Conservation (phyloP, 1,140 invertebrate genomes). For the Trichonephila clavipes region DNA sequence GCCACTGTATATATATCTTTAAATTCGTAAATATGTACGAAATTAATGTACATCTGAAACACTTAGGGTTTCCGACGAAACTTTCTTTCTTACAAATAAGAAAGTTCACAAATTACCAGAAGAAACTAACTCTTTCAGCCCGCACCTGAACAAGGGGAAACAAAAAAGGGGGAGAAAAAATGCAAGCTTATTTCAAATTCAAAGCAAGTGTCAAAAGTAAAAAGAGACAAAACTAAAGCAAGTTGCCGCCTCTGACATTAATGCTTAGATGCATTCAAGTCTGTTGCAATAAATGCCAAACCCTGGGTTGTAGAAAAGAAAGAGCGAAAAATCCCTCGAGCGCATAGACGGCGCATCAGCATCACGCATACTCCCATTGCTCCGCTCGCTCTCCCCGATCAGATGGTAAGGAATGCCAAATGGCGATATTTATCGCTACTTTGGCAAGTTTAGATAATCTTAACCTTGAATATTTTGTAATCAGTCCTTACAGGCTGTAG, state of each 20-base stretch:
- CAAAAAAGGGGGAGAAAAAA: neutral
- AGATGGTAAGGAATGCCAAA: neutral
- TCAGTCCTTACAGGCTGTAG: too few relatives aligned
- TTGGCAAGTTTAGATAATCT: neutral
- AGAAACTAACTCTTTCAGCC: neutral
- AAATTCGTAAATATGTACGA: too few relatives aligned
- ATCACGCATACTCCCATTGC: slow-evolving; percentile 6
- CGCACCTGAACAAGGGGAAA: neutral
- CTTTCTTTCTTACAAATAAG: too few relatives aligned
- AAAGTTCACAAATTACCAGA: too few relatives aligned
- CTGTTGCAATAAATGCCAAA: slow-evolving; percentile 26
- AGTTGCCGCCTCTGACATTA: neutral
- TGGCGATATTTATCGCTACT: neutral
- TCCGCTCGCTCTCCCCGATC: neutral
- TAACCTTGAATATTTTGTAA: too few relatives aligned
- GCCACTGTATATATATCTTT: too few relatives aligned
- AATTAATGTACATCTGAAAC: too few relatives aligned
- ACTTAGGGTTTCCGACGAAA: too few relatives aligned
- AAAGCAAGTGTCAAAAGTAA: neutral
- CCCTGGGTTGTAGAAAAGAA: neutral
- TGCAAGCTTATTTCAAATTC: neutral
- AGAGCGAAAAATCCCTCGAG: neutral
- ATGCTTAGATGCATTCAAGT: neutral
- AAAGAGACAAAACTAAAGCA: neutral
- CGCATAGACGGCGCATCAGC: neutral